These are phyloP conservation scores for Drosophila sp. DNA, from an alignment of 1,140 invertebrate genomes.

Conservation along the genomic window DNA sequence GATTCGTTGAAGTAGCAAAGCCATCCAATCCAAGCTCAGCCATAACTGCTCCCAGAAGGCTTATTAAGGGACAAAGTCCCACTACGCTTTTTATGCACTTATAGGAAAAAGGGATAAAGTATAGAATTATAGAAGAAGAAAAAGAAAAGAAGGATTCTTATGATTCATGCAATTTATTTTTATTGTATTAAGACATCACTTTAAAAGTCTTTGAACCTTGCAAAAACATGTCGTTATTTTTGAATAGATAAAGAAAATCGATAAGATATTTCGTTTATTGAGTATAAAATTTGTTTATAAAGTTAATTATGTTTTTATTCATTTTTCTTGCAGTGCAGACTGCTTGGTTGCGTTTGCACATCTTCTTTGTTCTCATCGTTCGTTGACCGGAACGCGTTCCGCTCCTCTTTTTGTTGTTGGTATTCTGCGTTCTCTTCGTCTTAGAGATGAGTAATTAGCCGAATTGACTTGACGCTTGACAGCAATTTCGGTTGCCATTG, in stretches of 20 bases:
- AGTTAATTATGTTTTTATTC: constrained; percentile 8
- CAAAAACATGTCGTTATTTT: constrained; percentile 4
- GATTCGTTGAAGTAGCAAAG: constrained; percentile 13
- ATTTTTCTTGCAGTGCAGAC: constrained; percentile 10
- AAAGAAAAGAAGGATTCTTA: not conserved
- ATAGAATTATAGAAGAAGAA: not conserved
- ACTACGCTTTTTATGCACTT: constrained; percentile 41
- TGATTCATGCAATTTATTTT: not conserved
- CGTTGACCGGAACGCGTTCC: constrained; percentile 43
- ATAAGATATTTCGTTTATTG: constrained; percentile 1
- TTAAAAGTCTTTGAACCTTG: constrained; percentile 9
- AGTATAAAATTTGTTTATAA: constrained; percentile 1
- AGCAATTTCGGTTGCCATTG: constrained; percentile 40
- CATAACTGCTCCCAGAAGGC: constrained; percentile 67
- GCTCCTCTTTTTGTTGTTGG: not conserved
- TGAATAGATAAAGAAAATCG: not conserved
- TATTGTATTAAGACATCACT: not conserved
- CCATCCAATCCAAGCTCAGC: constrained; percentile 44
- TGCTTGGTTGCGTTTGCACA: constrained; percentile 53
- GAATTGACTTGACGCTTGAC: constrained; percentile 27
- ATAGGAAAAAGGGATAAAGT: not conserved
- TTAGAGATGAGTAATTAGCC: constrained; percentile 67
- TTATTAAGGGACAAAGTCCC: constrained; percentile 59
- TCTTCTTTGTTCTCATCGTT: constrained; percentile 49
- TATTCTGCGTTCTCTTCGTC: constrained; percentile 16